Conservation (phyloP, 1,140 invertebrate genomes). For the Thalassaphorura encarpata region DNA sequence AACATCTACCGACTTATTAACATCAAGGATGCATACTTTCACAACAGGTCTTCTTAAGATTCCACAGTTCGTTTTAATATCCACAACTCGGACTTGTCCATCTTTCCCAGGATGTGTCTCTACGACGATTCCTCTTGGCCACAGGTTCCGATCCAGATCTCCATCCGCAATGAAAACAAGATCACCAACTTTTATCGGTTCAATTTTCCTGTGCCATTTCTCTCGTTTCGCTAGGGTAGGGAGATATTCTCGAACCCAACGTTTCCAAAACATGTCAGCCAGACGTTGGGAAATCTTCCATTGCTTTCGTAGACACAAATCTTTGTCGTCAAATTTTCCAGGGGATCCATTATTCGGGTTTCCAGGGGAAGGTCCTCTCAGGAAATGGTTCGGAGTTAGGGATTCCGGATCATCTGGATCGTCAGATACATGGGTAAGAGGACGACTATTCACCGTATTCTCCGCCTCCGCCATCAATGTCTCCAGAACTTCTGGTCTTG, state of each 20-base stretch:
- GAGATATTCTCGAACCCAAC: conserved; percentile 23
- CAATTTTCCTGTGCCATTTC: conserved; percentile 13
- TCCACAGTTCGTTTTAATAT: conserved; percentile 2
- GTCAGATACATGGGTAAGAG: conserved; percentile 27
- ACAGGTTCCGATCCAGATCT: conserved; percentile 6
- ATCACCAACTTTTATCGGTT: conserved; percentile 14
- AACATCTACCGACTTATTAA: neutral
- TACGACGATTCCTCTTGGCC: conserved; percentile 18
- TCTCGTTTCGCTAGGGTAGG: conserved; percentile 16
- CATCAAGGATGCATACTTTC: neutral
- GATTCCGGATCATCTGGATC: conserved; percentile 33
- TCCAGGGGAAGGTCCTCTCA: no score
- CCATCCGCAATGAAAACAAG: conserved; percentile 24
- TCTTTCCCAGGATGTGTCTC: conserved; percentile 6
- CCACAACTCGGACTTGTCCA: conserved; percentile 11
- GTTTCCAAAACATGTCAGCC: conserved; percentile 16
- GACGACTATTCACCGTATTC: conserved; percentile 33
- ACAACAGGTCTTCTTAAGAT: neutral
- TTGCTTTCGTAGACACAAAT: neutral
- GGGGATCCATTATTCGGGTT: no score
- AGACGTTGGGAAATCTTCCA: conserved; percentile 19
- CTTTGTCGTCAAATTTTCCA: neutral
- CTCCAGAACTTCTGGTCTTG: conserved; percentile 32
- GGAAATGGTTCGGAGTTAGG: conserved; percentile 32
- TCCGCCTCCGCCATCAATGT: conserved; percentile 33